phyloP scores from a whole-genome alignment of 1,140 invertebrate genomes.

The Oryctes rhinoceros region DNA sequence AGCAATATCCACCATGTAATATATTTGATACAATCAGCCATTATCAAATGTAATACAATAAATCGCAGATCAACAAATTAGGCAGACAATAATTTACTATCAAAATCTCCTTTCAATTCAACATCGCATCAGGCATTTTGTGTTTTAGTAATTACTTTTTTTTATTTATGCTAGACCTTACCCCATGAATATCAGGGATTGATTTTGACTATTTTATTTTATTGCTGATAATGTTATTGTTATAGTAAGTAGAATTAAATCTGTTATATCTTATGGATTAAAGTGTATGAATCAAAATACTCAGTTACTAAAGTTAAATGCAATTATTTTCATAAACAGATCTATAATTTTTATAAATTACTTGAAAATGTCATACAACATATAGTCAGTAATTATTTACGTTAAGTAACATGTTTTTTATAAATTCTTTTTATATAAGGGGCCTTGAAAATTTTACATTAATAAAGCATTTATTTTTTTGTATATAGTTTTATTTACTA shows the following conservation, averaged over 20 bases:
- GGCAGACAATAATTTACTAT: slow-evolving; percentile 6
- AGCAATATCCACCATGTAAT: not conserved
- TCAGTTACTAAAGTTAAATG: not conserved
- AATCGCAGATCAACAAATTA: not conserved
- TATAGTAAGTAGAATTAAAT: not conserved
- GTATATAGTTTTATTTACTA: not conserved
- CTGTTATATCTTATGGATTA: not conserved
- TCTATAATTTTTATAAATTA: too few relatives aligned
- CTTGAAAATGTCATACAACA: too few relatives aligned
- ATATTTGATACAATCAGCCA: not conserved
- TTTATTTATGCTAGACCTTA: not conserved
- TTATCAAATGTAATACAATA: not conserved
- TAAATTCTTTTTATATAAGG: slow-evolving; percentile 37
- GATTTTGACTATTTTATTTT: not conserved
- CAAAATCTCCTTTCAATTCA: not conserved
- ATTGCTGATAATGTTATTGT: not conserved
- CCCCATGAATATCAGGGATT: slow-evolving; percentile 15
- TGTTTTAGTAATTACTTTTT: too few relatives aligned
- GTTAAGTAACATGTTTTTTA: not conserved
- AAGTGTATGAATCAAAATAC: too few relatives aligned
- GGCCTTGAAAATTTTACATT: slow-evolving; percentile 41
- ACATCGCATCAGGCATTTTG: not conserved
- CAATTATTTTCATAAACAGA: too few relatives aligned
- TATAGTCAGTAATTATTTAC: too few relatives aligned
- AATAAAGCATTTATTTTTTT: slow-evolving; percentile 41